phyloP scores from a whole-genome alignment of 2,888 invertebrate species.

The Drosophila macrospina region DNA sequence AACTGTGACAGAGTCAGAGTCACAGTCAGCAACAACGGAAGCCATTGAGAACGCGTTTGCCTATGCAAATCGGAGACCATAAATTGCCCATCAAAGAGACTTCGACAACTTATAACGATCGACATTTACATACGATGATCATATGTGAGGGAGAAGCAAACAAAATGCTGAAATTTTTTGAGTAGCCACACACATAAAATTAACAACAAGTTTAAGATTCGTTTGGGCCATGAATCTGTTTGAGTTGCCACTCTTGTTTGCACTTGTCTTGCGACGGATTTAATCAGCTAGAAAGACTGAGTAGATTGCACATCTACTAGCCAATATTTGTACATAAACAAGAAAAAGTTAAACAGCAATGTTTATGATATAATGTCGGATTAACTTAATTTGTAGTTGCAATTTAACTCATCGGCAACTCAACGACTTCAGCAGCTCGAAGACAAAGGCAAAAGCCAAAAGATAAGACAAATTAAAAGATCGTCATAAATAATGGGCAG shows the following conservation, averaged over 20 bases:
- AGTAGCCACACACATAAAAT: constrained; percentile 34
- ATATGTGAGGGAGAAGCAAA: constrained; percentile 42
- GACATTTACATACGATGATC: constrained; percentile 65
- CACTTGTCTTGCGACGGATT: constrained; percentile 19
- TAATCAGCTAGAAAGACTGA: neutral
- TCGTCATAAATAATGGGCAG: constrained; percentile 43
- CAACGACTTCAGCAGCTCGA: constrained; percentile 8
- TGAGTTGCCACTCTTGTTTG: constrained; percentile 54
- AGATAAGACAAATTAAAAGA: constrained; percentile 33
- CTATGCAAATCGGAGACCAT: constrained; percentile 52
- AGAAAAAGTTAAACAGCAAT: constrained; percentile 33
- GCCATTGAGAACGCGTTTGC: constrained; percentile 48
- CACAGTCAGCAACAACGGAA: constrained; percentile 58
- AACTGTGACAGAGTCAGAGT: constrained; percentile 12
- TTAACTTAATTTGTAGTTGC: constrained; percentile 62
- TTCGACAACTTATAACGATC: constrained; percentile 21
- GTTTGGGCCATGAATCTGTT: constrained; percentile 69
- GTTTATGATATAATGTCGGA: constrained; percentile 40
- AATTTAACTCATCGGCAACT: constrained; percentile 39
- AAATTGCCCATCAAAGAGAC: constrained; percentile 42
- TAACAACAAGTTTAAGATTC: constrained; percentile 70
- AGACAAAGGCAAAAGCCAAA: constrained; percentile 7
- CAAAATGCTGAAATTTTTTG: constrained; percentile 35
- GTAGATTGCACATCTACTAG: constrained; percentile 28
- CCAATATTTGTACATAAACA: constrained; percentile 47